Evolutionary conservation across 2,888 invertebrate species (phyloP), one percentile per base, ranked within the genome.

Genomic region (Orchestes rusci): DNA sequence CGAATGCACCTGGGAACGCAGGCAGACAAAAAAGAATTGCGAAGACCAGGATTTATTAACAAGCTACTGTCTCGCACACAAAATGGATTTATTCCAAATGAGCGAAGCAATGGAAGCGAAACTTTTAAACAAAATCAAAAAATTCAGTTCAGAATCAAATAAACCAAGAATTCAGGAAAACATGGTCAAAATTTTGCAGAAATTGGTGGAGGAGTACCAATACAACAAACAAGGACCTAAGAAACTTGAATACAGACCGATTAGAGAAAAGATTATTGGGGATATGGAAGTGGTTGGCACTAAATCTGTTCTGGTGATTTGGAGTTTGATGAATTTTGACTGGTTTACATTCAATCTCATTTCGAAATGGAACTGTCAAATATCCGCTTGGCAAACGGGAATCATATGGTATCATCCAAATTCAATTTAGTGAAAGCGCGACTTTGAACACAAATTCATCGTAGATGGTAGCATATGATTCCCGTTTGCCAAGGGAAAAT

Each of bases 281-380:
- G 50, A 41, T 15, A 42, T 54, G 50, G 50, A 51, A 42, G 36
- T 55, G 18, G 45, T 53, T 3, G 52, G 49, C 3, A 49, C 37
- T 16, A 39, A 51, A 42, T 38, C 46, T 32, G 38, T 43, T 16
- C n/a, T 47, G 31, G 50, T 50, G 10, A 23, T n/a, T n/a, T n/a
- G n/a, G n/a, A n/a, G n/a, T n/a, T n/a, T n/a, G n/a, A n/a, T n/a
- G n/a, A n/a, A n/a, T n/a, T n/a, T n/a, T n/a, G n/a, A n/a, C n/a
- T n/a, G n/a, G n/a, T n/a, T n/a, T n/a, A n/a, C n/a, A n/a, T n/a
- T n/a, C n/a, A n/a, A n/a, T n/a, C n/a, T n/a, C n/a, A n/a, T n/a
- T n/a, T n/a, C n/a, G n/a, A n/a, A n/a, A n/a, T n/a, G n/a, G n/a
- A n/a, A n/a, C n/a, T n/a, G n/a, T n/a, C n/a, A n/a, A n/a, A n/a